Evolutionary conservation across 2,797 vertebrate species (phyloP).

Genomic region (Amniataba percoides): DNA sequence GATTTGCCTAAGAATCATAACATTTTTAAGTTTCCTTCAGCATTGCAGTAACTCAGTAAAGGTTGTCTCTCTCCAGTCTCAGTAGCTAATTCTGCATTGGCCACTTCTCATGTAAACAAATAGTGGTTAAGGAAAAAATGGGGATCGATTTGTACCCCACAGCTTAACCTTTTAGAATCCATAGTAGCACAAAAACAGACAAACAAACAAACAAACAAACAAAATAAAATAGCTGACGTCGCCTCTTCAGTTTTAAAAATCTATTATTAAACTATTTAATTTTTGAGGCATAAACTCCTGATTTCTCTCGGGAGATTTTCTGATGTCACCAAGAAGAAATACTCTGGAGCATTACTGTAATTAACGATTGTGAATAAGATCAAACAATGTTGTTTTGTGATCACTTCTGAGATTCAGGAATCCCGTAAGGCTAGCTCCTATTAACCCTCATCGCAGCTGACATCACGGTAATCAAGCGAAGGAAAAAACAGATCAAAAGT

Average conservation of each 20-base stretch:
- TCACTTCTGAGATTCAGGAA: background rate
- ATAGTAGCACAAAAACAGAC: no score
- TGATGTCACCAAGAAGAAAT: background rate
- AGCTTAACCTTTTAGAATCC: no score
- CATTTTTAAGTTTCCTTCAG: background rate
- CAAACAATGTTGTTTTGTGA: constrained; percentile 2
- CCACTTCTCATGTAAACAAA: no score
- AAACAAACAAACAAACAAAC: no score
- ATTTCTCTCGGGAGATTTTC: background rate
- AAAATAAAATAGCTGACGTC: no score
- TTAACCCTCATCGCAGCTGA: background rate
- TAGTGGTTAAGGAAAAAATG: no score
- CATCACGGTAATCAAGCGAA: background rate
- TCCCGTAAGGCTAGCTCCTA: background rate
- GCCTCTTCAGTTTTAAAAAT: background rate
- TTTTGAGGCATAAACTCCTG: background rate
- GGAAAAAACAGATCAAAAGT: background rate
- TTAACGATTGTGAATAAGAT: background rate
- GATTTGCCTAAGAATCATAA: background rate
- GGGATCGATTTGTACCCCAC: no score
- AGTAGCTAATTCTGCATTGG: no score
- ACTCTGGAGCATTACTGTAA: background rate
- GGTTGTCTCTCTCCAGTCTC: no score
- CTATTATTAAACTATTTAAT: no score
- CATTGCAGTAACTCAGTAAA: background rate